Evolutionary conservation across 2,888 invertebrate species (phyloP).

Genomic region (Omphaloscelis lunosa): DNA sequence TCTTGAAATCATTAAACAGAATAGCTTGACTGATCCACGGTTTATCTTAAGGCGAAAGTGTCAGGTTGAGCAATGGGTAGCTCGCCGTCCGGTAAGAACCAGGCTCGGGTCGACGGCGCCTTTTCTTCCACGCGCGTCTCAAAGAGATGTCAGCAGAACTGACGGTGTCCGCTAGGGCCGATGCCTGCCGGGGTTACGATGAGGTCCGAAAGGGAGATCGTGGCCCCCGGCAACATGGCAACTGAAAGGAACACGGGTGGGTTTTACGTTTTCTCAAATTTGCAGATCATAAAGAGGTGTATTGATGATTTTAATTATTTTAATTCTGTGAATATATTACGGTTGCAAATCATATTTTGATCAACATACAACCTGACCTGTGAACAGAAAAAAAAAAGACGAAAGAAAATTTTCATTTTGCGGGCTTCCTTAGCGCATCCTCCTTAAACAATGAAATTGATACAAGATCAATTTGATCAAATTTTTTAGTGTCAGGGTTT

Average conservation of each 20-base stretch:
- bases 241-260: no score
- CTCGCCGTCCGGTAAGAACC: no score
- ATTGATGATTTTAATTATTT: neutral
- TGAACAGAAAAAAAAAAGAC: neutral
- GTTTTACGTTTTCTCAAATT: neutral
- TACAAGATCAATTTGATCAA: neutral
- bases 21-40: neutral
- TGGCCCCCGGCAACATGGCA: no score
- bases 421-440: neutral
- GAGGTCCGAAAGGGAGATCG: no score
- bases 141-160: no score
- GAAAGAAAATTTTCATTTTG: neutral
- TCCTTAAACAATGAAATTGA: neutral
- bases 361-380: neutral
- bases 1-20: neutral
- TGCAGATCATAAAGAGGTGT: neutral
- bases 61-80: no score
- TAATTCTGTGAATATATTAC: no score
- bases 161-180: no score
- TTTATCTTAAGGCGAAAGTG: neutral
- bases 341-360: neutral
- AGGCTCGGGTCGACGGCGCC: no score
- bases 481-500: neutral
- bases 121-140: no score
- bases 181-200: no score